phyloP scores from a whole-genome alignment of 1,140 invertebrate genomes.

The Lordiphosa clarofinis region DNA sequence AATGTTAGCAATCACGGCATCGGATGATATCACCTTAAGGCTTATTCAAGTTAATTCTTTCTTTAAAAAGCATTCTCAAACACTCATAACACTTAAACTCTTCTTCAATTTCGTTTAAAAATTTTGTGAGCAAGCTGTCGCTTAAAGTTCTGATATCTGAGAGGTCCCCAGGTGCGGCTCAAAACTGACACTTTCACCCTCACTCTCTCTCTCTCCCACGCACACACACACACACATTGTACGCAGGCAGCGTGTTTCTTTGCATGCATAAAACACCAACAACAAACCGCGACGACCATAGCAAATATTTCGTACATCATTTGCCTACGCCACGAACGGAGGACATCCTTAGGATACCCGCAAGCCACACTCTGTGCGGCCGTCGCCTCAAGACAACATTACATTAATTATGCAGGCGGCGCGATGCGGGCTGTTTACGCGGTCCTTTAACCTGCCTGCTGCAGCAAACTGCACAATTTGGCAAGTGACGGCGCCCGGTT shows the following conservation, averaged over 20 bases:
- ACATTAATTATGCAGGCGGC: constrained; percentile 61
- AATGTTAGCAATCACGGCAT: too few relatives aligned
- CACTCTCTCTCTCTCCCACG: not conserved
- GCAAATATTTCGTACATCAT: constrained; percentile 41
- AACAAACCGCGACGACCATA: constrained; percentile 13
- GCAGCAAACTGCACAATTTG: constrained; percentile 5
- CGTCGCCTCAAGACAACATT: constrained; percentile 33
- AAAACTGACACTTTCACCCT: constrained; percentile 4
- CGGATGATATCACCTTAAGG: too few relatives aligned
- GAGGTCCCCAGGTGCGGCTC: too few relatives aligned
- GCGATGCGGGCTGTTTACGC: constrained; percentile 4
- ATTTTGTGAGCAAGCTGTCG: too few relatives aligned
- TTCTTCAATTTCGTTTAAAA: not conserved
- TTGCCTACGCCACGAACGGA: constrained; percentile 26
- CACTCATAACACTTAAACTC: not conserved
- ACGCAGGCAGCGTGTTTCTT: constrained; percentile 65
- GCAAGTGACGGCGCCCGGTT: not conserved
- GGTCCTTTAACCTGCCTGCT: constrained; percentile 6
- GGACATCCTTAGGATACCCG: not conserved
- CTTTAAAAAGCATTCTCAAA: too few relatives aligned
- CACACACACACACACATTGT: constrained; percentile 24
- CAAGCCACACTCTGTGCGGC: constrained; percentile 11
- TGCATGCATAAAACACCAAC: constrained; percentile 60
- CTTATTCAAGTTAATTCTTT: too few relatives aligned
- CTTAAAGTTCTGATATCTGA: too few relatives aligned